Evolutionary conservation across 64 coral and sea anemone genomes (phyloP).

Genomic region (Montipora cactus): DNA sequence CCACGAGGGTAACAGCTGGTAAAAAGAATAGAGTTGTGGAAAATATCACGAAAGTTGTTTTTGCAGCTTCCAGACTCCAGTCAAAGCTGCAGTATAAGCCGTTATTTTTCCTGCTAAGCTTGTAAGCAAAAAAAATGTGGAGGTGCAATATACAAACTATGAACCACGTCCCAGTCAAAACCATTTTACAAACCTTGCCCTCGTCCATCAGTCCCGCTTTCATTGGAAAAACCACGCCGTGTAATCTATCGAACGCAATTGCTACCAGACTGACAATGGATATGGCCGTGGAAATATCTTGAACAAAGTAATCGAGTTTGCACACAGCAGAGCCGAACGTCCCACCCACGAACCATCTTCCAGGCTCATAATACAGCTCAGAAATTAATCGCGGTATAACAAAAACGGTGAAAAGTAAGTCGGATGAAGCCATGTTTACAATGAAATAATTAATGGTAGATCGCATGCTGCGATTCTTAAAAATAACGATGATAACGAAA

Average conservation of each 20-base stretch:
- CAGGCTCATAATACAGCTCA: background rate
- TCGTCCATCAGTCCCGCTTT: slow-evolving; percentile 5
- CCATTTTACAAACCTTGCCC: background rate
- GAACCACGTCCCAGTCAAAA: slow-evolving; percentile 28
- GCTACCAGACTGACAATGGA: slow-evolving; percentile 62
- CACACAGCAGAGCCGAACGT: background rate
- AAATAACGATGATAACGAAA: slow-evolving; percentile 11
- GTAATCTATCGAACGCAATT: slow-evolving; percentile 56
- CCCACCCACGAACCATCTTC: background rate
- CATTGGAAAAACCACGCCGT: slow-evolving; percentile 66
- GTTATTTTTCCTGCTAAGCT: background rate
- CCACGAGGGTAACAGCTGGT: slow-evolving; percentile 7
- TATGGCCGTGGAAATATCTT: slow-evolving; percentile 41
- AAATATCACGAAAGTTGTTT: slow-evolving; percentile 19
- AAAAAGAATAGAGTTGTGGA: slow-evolving; percentile 45
- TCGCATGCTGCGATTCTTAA: slow-evolving; percentile 1
- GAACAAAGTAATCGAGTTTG: slow-evolving; percentile 17
- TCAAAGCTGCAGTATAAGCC: background rate
- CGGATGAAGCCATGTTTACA: slow-evolving; percentile 40
- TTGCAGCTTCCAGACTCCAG: background rate
- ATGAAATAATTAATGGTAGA: slow-evolving; percentile 24
- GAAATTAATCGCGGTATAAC: background rate
- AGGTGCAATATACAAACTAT: background rate
- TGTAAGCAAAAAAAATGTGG: slow-evolving; percentile 37
- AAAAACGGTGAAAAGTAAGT: slow-evolving; percentile 11